These are phyloP conservation scores for Austrolebias charrua DNA, from an alignment of 2,797 vertebrate genomes.

Conservation along the genomic window DNA sequence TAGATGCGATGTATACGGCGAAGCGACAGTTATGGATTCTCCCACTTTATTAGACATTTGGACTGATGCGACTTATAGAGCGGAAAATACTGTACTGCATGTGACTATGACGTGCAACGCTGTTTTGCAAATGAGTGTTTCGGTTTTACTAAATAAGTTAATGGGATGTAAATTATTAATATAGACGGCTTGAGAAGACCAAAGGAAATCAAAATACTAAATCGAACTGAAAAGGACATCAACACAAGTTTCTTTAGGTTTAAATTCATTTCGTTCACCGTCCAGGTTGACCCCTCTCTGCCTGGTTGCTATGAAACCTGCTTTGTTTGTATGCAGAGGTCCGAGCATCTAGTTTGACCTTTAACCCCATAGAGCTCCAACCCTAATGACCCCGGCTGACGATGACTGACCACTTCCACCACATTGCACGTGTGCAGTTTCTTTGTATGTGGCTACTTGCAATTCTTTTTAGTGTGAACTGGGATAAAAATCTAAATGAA, in stretches of 20 bases:
- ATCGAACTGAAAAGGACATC: slow-evolving; percentile 16
- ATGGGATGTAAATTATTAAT: slow-evolving; percentile 1
- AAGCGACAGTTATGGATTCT: too few relatives aligned
- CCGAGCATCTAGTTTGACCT: slow-evolving; percentile 48
- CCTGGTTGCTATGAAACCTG: slow-evolving; percentile 70
- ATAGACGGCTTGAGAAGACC: slow-evolving; percentile 20
- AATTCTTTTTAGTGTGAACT: too few relatives aligned
- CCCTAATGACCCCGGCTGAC: slow-evolving; percentile 49
- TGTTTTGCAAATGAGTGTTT: slow-evolving; percentile 25
- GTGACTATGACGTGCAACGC: slow-evolving; percentile 13
- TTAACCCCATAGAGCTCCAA: slow-evolving; percentile 42
- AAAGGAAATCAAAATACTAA: slow-evolving; percentile 33
- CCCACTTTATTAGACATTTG: too few relatives aligned
- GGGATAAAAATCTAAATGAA: too few relatives aligned
- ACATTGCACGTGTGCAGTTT: background rate
- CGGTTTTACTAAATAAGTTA: slow-evolving; percentile 40
- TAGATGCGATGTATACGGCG: too few relatives aligned
- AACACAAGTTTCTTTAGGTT: background rate
- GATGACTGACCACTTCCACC: slow-evolving; percentile 42
- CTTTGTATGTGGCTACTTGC: too few relatives aligned
- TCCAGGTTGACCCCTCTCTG: slow-evolving; percentile 19
- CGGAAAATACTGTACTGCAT: background rate
- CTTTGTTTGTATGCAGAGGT: slow-evolving; percentile 42
- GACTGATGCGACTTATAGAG: too few relatives aligned
- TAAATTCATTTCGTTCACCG: slow-evolving; percentile 1